Base-by-base conservation (phyloP, 2,888 invertebrate species). In the Drosophila colorata region DNA sequence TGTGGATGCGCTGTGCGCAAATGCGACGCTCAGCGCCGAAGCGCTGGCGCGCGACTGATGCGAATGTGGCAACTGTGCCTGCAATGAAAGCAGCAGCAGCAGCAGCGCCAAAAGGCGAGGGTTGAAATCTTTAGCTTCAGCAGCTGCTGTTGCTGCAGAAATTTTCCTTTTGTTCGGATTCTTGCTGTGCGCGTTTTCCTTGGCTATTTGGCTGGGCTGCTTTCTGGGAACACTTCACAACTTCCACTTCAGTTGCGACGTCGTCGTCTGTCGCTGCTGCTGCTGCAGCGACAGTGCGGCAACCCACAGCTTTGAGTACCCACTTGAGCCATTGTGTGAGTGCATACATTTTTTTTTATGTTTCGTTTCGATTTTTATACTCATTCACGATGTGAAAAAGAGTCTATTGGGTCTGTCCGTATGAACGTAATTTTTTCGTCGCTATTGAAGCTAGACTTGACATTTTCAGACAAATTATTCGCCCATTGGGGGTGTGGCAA, bases 11-110 rank as follows among this genome's bases (percentile, higher is more conserved):
- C 16, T 1, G 13, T 14, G 25, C 43, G 25, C 43, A 16, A 51
- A 28, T 33, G 72, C 80, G 67, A 78, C 63, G 78, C 81, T 41
- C 57, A 75, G 73, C 81, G 84, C 73, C 75, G 65, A 49, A 78
- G 73, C 81, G 84, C 84, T 73, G 66, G 67, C 73, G 76, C 61
- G 69, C 84, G 48, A 81, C 81, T 81, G 75, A 76, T 41, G 40
- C 23, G 25, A 23, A 9, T 43, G 52, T 57, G 40, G 38, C 60
- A 44, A 55, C 57, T 37, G 55, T 37, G 14, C 49, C 38, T 51
- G 47, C 48, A 61, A 75, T n/a, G 58, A 76, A 68, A 57, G 41
- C 46, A 31, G 5, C 23, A 37, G 20, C 31, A 65, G 18, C 23
- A 20, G 41, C 28, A 65, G 51, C 49, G 48, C n/a, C 28, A 44